A percentile compares a stretch with the other conserved stretches of the same genome.
Evolutionary conservation across 2,888 invertebrate genomes (phyloP).

Genomic region (Drosophila barbarae): DNA sequence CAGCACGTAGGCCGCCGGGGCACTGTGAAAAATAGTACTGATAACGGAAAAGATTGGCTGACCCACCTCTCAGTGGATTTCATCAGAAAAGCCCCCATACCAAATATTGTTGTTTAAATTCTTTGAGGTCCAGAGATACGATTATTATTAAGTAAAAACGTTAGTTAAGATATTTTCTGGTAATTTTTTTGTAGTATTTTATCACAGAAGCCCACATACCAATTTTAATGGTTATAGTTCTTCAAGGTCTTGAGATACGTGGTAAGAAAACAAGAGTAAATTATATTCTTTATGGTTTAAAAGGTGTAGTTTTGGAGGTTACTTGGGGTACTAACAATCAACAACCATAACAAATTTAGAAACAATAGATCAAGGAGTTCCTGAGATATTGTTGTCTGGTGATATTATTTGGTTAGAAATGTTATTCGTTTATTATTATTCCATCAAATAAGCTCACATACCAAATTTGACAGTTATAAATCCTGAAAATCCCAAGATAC

Average conservation of each 20-base stretch:
- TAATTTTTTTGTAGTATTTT: background rate
- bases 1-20: slow-evolving; percentile 56
- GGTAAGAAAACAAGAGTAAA: too few relatives aligned
- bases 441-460: background rate
- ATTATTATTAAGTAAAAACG: too few relatives aligned
- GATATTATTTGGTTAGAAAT: background rate
- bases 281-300: background rate
- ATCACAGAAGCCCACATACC: background rate
- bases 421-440: background rate
- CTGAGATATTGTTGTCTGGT: background rate
- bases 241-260: background rate
- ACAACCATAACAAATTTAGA: background rate
- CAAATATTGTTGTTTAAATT: background rate
- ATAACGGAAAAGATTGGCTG: slow-evolving; percentile 7
- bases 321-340: background rate
- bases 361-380: background rate
- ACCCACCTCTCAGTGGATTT: background rate
- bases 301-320: background rate
- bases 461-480: background rate
- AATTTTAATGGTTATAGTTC: background rate
- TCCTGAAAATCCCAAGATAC: background rate
- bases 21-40: slow-evolving; percentile 40
- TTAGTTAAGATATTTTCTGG: too few relatives aligned
- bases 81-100: background rate
- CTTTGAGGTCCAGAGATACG: background rate